Conservation (phyloP, 1,140 invertebrate species). For the Diachasma alloeum region DNA sequence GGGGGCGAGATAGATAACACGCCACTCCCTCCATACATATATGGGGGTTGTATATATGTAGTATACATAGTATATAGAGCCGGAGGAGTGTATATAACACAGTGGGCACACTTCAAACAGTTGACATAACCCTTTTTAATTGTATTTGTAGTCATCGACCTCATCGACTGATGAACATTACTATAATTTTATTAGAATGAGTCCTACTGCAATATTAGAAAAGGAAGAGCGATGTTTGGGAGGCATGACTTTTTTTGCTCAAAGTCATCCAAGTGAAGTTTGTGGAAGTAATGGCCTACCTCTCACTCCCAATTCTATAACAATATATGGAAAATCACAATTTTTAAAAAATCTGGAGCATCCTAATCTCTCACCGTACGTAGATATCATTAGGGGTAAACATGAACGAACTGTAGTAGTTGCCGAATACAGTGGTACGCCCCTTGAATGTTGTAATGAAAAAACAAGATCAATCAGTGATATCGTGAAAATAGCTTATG, state of each 20-base stretch:
- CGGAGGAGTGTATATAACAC: too few relatives aligned
- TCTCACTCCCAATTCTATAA: slow-evolving; percentile 94
- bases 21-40: too few relatives aligned
- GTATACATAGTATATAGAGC: too few relatives aligned
- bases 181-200: slow-evolving; percentile 45
- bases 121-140: background rate
- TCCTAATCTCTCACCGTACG: slow-evolving; percentile 84
- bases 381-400: slow-evolving; percentile 92
- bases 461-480: slow-evolving; percentile 61
- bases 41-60: too few relatives aligned
- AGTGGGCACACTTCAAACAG: too few relatives aligned
- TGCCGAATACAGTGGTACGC: slow-evolving; percentile 82
- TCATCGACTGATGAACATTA: background rate
- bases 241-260: slow-evolving; percentile 89
- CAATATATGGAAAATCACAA: slow-evolving; percentile 90
- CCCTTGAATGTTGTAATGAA: slow-evolving; percentile 59
- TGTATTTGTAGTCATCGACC: too few relatives aligned
- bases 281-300: slow-evolving; percentile 96
- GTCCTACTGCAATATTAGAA: slow-evolving; percentile 55
- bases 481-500: slow-evolving; percentile 70
- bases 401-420: slow-evolving; percentile 93
- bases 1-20: background rate
- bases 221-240: slow-evolving; percentile 72
- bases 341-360: slow-evolving; percentile 82
- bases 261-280: slow-evolving; percentile 86